A percentile compares a stretch with the other conserved stretches of the same genome.
Conservation (phyloP, 2,888 invertebrate genomes). For the Theretra japonica region DNA sequence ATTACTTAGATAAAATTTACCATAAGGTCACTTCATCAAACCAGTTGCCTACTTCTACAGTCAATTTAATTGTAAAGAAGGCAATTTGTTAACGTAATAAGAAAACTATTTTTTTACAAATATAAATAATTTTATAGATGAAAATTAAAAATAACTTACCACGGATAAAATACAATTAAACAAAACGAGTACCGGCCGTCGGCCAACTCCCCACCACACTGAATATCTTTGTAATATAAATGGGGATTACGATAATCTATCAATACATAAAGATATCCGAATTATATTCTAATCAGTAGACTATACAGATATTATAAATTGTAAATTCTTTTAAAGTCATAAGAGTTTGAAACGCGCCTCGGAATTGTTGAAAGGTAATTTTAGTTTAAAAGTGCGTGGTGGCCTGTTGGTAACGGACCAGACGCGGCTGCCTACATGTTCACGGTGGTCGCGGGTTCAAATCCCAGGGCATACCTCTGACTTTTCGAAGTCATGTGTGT, state of each 20-base stretch:
- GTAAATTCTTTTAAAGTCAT: slow-evolving; percentile 7
- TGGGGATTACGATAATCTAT: slow-evolving; percentile 58
- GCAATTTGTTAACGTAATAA: too few species aligned
- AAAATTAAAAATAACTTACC: slow-evolving; percentile 53
- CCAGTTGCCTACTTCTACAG: too few species aligned
- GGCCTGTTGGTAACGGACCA: too few species aligned
- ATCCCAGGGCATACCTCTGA: too few species aligned
- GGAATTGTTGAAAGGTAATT: too few species aligned
- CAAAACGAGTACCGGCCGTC: slow-evolving; percentile 52
- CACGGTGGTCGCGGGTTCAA: too few species aligned
- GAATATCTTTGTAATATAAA: slow-evolving; percentile 50
- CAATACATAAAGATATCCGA: slow-evolving; percentile 48
- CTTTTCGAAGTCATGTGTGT: too few species aligned
- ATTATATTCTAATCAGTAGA: slow-evolving; percentile 34
- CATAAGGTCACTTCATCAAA: too few species aligned
- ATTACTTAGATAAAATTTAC: too few species aligned
- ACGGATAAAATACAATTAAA: slow-evolving; percentile 40
- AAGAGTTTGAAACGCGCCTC: neutral
- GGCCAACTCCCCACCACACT: slow-evolving; percentile 65
- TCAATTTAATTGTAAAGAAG: too few species aligned
- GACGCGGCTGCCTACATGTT: too few species aligned
- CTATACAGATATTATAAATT: slow-evolving; percentile 22
- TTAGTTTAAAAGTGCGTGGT: too few species aligned
- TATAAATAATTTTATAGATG: neutral
- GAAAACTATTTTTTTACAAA: neutral